phyloP scores from a whole-genome alignment of 1,140 invertebrate genomes.

The Ceratosolen solmsi region DNA sequence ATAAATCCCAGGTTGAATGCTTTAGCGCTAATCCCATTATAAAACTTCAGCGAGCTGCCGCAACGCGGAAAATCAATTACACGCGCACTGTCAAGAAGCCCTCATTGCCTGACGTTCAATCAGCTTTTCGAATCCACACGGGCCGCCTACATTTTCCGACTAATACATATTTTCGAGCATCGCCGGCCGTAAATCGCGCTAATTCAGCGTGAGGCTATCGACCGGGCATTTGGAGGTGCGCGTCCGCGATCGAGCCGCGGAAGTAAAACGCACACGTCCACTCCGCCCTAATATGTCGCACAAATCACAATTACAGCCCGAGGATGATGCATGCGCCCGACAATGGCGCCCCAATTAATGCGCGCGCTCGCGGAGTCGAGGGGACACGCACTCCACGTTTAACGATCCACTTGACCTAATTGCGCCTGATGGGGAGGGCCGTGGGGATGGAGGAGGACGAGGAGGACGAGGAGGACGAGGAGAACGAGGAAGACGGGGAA shows the following conservation, averaged over 20 bases:
- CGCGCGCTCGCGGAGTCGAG: neutral
- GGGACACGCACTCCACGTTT: constrained; percentile 35
- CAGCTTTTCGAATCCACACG: neutral
- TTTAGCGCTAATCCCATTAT: constrained; percentile 32
- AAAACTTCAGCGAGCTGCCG: neutral
- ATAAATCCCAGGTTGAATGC: neutral
- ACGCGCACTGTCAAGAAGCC: constrained; percentile 4
- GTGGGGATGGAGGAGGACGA: too few relatives aligned
- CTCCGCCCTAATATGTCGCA: neutral
- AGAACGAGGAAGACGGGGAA: too few relatives aligned
- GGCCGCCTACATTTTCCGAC: neutral
- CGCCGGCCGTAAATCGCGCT: constrained; percentile 16
- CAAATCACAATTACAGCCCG: constrained; percentile 41
- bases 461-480: too few relatives aligned
- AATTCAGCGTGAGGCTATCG: constrained; percentile 24
- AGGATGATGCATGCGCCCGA: constrained; percentile 27
- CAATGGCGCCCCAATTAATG: constrained; percentile 48
- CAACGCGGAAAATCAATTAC: constrained; percentile 47
- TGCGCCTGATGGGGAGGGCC: too few relatives aligned
- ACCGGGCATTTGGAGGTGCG: neutral
- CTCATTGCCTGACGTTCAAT: constrained; percentile 44
- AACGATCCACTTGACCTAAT: constrained; percentile 59
- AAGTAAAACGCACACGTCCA: neutral
- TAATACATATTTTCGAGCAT: neutral
- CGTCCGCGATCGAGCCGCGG: neutral